Percentiles rank a stretch among this genome's conserved stretches.
These are phyloP conservation scores for Elegia similella DNA, from an alignment of 2,888 invertebrate genomes.

Conservation along the genomic window DNA sequence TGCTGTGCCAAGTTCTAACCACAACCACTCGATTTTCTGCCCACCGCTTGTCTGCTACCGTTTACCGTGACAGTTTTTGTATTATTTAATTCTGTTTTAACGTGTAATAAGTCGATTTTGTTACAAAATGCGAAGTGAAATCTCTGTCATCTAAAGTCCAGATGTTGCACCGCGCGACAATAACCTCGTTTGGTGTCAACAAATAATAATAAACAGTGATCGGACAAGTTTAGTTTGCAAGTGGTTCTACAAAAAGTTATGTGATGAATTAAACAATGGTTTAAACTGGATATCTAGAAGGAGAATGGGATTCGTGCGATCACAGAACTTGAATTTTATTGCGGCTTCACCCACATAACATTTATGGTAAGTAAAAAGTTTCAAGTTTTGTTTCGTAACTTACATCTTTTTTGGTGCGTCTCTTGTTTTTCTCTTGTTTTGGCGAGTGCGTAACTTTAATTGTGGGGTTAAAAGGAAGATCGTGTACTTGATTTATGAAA, in stretches of 20 bases:
- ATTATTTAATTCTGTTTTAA: not conserved
- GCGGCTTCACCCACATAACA: constrained; percentile 72
- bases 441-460: not conserved
- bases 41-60: constrained; percentile 59
- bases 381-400: constrained; percentile 73
- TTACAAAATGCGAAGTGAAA: constrained; percentile 57
- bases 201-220: constrained; percentile 75
- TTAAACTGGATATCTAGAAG: constrained; percentile 65
- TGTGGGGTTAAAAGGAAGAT: constrained; percentile 8
- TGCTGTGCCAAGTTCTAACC: constrained; percentile 26
- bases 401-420: constrained; percentile 44
- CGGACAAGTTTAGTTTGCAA: constrained; percentile 63
- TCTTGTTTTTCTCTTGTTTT: constrained; percentile 21
- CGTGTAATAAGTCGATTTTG: constrained; percentile 23
- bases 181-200: constrained; percentile 75
- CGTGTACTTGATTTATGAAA: not conserved
- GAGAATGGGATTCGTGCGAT: constrained; percentile 66
- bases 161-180: constrained; percentile 64
- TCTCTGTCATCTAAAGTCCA: constrained; percentile 57
- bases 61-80: constrained; percentile 21
- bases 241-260: constrained; percentile 48
- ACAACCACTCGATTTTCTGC: constrained; percentile 51
- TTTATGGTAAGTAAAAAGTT: constrained; percentile 78
- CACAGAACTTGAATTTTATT: constrained; percentile 59
- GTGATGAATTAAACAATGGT: constrained; percentile 72